Conservation (phyloP, 2,113 vertebrate genomes). For the Hyaena hyaena region DNA sequence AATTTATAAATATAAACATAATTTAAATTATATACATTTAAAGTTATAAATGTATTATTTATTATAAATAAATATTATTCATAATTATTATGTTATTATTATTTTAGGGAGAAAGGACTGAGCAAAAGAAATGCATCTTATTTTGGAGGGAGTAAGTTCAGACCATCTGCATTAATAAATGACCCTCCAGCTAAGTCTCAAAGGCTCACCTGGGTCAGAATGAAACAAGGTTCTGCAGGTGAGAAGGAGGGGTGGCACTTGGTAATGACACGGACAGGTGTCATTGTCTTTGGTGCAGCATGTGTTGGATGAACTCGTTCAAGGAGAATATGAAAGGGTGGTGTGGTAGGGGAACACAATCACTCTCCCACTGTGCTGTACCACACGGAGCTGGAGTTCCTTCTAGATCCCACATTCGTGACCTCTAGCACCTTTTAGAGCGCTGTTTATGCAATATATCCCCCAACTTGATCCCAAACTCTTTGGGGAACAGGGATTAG, state of each 20-base stretch:
- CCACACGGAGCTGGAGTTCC: accelerated
- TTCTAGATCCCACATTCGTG: background rate
- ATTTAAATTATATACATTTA: no score
- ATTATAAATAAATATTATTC: background rate
- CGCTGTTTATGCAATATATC: background rate
- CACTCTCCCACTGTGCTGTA: background rate
- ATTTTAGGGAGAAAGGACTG: background rate
- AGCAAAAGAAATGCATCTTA: background rate
- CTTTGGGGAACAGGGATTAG: background rate
- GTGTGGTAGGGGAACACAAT: accelerated
- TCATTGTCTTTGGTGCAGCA: background rate
- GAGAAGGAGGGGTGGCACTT: background rate
- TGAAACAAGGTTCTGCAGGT: background rate
- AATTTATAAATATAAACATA: no score
- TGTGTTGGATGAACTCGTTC: background rate
- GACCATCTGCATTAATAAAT: background rate
- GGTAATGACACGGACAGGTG: background rate
- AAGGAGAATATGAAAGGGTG: background rate
- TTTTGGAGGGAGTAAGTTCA: background rate
- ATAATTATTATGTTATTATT: background rate
- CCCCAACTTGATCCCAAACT: background rate
- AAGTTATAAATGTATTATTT: background rate
- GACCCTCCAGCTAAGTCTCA: background rate
- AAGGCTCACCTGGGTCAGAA: background rate
- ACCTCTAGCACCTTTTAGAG: background rate